phyloP scores from a whole-genome alignment of 2,888 invertebrate species.

The Encarsia formosa region DNA sequence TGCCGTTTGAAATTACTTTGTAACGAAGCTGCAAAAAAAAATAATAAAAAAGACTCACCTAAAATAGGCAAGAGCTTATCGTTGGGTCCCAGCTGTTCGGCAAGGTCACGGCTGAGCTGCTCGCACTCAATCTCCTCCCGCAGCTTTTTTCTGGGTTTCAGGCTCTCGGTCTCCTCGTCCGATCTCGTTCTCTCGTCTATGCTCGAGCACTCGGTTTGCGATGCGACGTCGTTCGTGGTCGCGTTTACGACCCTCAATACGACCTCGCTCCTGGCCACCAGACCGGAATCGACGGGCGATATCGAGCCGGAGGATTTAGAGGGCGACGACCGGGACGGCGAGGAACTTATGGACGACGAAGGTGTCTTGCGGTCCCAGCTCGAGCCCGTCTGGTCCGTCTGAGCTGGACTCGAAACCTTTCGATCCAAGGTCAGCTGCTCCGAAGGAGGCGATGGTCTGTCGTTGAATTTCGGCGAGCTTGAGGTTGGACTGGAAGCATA shows the following conservation, averaged over 20 bases:
- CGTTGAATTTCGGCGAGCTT: constrained; percentile 13
- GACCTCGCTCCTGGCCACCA: constrained; percentile 63
- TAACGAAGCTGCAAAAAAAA: neutral
- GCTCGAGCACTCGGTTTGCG: constrained; percentile 54
- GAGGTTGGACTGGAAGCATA: constrained; percentile 7
- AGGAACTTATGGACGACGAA: constrained; percentile 27
- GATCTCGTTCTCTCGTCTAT: constrained; percentile 47
- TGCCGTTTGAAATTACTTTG: too few relatives aligned
- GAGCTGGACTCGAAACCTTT: constrained; percentile 47
- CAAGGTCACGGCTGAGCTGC: constrained; percentile 62
- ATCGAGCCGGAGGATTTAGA: constrained; percentile 38
- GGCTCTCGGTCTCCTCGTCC: constrained; percentile 28
- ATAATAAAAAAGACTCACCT: constrained; percentile 36
- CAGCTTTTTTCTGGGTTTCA: constrained; percentile 58
- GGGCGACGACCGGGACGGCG: constrained; percentile 34
- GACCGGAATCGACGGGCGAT: constrained; percentile 49
- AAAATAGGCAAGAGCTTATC: constrained; percentile 66
- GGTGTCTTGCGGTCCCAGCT: constrained; percentile 9
- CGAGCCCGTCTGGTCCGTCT: constrained; percentile 33
- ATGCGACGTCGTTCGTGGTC: constrained; percentile 60
- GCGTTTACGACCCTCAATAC: constrained; percentile 59
- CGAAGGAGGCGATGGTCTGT: neutral
- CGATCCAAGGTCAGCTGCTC: constrained; percentile 5
- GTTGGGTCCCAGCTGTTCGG: constrained; percentile 59
- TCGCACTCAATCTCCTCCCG: constrained; percentile 79